Evolutionary conservation across 2,113 vertebrate species (phyloP).

Genomic region (Etheostoma cragini): DNA sequence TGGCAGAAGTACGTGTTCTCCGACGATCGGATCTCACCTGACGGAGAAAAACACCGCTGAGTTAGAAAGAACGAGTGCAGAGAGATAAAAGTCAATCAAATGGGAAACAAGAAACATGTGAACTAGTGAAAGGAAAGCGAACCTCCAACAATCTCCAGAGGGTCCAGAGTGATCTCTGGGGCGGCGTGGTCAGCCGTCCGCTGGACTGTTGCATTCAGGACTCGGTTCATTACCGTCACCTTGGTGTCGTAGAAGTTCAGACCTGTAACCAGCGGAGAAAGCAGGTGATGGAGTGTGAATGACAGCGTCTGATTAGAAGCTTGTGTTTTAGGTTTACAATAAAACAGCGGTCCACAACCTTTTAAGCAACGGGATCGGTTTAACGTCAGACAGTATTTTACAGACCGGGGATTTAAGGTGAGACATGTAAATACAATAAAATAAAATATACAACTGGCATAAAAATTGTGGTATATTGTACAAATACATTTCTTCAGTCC

Average conservation of each 20-base stretch:
- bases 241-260: conserved; percentile 98
- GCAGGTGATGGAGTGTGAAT: not conserved
- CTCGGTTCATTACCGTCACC: conserved; percentile 95
- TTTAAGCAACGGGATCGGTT: too few relatives aligned
- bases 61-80: not conserved
- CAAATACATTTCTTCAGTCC: too few relatives aligned
- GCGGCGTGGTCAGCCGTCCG: conserved; percentile 96
- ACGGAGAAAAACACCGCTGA: not conserved
- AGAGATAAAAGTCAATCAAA: not conserved
- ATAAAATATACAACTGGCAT: too few relatives aligned
- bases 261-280: conserved; percentile 77
- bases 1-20: conserved; percentile 99
- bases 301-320: not conserved
- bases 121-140: conserved; percentile 9
- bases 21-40: conserved; percentile 92
- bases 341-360: too few relatives aligned
- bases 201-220: conserved; percentile 95
- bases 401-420: too few relatives aligned
- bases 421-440: too few relatives aligned
- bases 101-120: not conserved
- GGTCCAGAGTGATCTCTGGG: conserved; percentile 96
- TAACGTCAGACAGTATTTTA: too few relatives aligned
- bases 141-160: conserved; percentile 96
- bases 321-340: not conserved
- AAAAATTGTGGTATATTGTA: too few relatives aligned